Evolutionary conservation across 2,888 invertebrate genomes (phyloP).

Genomic region (Epistrophe grossulariae): DNA sequence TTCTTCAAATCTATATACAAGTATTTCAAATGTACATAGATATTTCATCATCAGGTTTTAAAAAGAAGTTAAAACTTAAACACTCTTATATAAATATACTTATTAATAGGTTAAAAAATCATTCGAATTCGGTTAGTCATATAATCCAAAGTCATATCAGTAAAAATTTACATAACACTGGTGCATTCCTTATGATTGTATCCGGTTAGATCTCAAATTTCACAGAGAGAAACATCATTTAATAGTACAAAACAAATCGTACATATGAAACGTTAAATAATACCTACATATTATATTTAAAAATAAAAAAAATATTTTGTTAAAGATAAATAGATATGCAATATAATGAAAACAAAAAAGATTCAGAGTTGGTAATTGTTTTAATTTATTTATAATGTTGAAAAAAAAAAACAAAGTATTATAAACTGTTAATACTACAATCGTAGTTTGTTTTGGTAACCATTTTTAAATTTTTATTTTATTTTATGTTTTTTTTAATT

Average conservation of each 20-base stretch:
- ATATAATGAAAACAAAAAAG: slow-evolving; percentile 22
- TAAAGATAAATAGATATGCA: slow-evolving; percentile 41
- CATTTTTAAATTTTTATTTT: slow-evolving; percentile 21
- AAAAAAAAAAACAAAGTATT: slow-evolving; percentile 52
- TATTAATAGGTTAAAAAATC: slow-evolving; percentile 27
- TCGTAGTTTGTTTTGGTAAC: slow-evolving; percentile 53
- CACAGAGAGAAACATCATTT: slow-evolving; percentile 70
- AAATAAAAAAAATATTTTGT: slow-evolving; percentile 59
- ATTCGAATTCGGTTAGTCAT: slow-evolving; percentile 44
- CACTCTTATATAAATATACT: slow-evolving; percentile 5
- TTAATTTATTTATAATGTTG: slow-evolving; percentile 59
- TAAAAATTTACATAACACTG: slow-evolving; percentile 66
- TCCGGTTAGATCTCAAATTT: slow-evolving; percentile 55
- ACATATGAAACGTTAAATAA: slow-evolving; percentile 63
- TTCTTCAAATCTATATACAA: slow-evolving; percentile 8
- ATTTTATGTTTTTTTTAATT: slow-evolving; percentile 18
- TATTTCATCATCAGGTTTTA: slow-evolving; percentile 5
- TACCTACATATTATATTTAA: slow-evolving; percentile 20
- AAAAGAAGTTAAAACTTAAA: slow-evolving; percentile 29
- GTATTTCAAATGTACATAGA: slow-evolving; percentile 20
- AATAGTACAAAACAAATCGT: slow-evolving; percentile 75
- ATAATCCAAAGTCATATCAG: slow-evolving; percentile 72
- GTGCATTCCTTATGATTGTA: slow-evolving; percentile 28
- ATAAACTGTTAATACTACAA: slow-evolving; percentile 50
- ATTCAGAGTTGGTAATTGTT: slow-evolving; percentile 55